Conservation (phyloP, 2,888 invertebrate species). For the Drosophila picticornis region DNA sequence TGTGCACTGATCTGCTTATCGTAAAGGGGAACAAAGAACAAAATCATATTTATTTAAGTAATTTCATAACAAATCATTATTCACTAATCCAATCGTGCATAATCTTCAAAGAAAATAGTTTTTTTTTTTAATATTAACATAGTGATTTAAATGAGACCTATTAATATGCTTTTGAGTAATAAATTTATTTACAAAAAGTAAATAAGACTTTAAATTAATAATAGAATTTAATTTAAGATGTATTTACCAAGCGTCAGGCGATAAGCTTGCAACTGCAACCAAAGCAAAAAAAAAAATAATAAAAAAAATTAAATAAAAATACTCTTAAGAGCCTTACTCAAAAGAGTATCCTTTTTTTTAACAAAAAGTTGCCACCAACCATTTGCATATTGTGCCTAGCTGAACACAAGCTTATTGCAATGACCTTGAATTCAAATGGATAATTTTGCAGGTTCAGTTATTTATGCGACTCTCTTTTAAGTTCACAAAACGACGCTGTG, state of each 20-base stretch:
- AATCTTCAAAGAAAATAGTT: not conserved
- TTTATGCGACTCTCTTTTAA: not conserved
- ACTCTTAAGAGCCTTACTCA: not conserved
- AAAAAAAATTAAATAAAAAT: too few relatives aligned
- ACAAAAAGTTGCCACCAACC: not conserved
- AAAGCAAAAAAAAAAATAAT: not conserved
- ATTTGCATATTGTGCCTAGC: not conserved
- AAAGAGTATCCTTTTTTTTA: not conserved
- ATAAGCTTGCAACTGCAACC: not conserved
- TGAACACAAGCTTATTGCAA: not conserved
- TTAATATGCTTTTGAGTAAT: not conserved
- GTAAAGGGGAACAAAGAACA: not conserved
- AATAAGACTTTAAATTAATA: not conserved
- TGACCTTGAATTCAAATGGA: not conserved
- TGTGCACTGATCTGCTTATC: not conserved
- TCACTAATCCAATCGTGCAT: not conserved
- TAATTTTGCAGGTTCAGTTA: slow-evolving; percentile 3
- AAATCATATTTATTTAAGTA: not conserved
- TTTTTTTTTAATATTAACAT: not conserved
- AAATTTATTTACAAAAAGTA: not conserved
- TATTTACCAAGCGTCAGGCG: not conserved
- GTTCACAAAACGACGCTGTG: slow-evolving; percentile 19
- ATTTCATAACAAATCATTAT: not conserved
- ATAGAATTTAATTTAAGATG: not conserved
- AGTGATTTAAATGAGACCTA: not conserved